Conservation (phyloP, 1,140 invertebrate species). For the Aphis gossypii region DNA sequence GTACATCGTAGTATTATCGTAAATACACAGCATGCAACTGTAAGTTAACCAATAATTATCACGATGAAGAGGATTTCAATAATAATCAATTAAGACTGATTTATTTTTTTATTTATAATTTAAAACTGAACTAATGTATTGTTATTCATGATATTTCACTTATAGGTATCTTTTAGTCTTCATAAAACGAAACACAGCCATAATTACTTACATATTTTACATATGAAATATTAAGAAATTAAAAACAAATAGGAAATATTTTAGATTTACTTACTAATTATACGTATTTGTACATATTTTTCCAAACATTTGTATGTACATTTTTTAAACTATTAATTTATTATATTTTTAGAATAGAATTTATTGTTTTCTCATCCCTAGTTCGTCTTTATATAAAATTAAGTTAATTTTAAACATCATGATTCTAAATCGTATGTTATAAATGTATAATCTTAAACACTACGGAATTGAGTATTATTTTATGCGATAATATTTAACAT, state of each 20-base stretch:
- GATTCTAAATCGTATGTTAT: not conserved
- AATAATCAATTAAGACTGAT: not conserved
- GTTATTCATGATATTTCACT: not conserved
- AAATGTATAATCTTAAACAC: not conserved
- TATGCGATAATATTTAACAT: not conserved
- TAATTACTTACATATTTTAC: not conserved
- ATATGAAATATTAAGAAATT: not conserved
- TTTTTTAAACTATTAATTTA: too few relatives aligned
- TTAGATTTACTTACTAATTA: not conserved
- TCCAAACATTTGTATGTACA: too few relatives aligned
- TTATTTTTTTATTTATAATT: not conserved
- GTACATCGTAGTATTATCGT: not conserved
- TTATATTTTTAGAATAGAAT: not conserved
- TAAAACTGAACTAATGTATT: not conserved
- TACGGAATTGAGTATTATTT: not conserved
- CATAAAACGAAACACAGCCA: not conserved
- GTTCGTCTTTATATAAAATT: not conserved
- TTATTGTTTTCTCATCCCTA: not conserved
- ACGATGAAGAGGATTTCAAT: not conserved
- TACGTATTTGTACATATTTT: not conserved
- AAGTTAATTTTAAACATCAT: not conserved
- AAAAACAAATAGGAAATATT: not conserved
- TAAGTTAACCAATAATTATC: not conserved
- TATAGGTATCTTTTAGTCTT: not conserved
- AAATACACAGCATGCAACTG: not conserved